Percentiles rank a stretch among this genome's conserved stretches.
These are phyloP conservation scores for Lethocerus indicus DNA, from an alignment of 1,140 invertebrate species.

Conservation along the genomic window DNA sequence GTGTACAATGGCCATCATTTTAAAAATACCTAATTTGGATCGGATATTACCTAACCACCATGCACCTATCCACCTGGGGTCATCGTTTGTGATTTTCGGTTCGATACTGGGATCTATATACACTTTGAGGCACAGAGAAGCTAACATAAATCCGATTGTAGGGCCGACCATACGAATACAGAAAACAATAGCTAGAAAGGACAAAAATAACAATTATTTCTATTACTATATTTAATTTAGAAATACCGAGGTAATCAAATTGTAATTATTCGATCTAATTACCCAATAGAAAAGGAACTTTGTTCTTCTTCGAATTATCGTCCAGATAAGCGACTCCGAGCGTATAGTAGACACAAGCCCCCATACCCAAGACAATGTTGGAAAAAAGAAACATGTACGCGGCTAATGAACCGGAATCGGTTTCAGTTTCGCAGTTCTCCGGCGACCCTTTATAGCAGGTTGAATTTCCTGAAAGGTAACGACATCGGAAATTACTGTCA, in stretches of 20 bases:
- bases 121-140: slow-evolving; percentile 14
- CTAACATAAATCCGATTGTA: slow-evolving; percentile 20
- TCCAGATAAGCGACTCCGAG: slow-evolving; percentile 22
- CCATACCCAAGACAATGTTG: slow-evolving; percentile 18
- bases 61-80: slow-evolving; percentile 26
- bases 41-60: slow-evolving; percentile 25
- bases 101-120: slow-evolving; percentile 15
- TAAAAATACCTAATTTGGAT: neutral
- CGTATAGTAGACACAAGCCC: slow-evolving; percentile 19
- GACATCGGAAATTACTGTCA: too few relatives aligned
- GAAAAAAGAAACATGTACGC: too few relatives aligned
- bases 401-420: too few relatives aligned
- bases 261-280: neutral
- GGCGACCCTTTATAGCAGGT: too few relatives aligned
- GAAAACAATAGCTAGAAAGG: slow-evolving; percentile 19
- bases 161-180: slow-evolving; percentile 22
- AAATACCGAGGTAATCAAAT: neutral
- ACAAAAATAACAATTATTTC: neutral
- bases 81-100: slow-evolving; percentile 18
- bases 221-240: neutral
- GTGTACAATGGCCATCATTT: too few relatives aligned
- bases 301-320: slow-evolving; percentile 21
- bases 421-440: too few relatives aligned
- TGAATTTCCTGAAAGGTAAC: too few relatives aligned
- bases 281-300: slow-evolving; percentile 19